Evolutionary conservation across 2,113 vertebrate genomes (phyloP).

Genomic region (Perca schrenkii): DNA sequence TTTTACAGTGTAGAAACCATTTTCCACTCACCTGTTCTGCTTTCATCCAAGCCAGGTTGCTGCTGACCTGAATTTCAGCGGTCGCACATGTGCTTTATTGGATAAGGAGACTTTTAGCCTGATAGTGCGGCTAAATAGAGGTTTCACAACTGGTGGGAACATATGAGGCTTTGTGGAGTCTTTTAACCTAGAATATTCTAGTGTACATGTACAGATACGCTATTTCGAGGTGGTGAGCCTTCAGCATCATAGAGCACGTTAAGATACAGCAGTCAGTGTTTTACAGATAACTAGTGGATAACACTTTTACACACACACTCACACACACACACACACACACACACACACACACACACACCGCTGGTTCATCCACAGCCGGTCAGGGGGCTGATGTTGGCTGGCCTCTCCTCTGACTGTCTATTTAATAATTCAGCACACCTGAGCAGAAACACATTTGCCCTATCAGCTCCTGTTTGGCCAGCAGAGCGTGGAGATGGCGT

Average conservation of each 20-base stretch:
- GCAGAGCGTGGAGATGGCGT: constrained; percentile 73
- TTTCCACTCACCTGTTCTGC: constrained; percentile 11
- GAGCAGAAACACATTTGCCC: constrained; percentile 83
- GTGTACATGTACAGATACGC: constrained; percentile 43
- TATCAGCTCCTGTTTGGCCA: constrained; percentile 80
- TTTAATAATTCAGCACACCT: constrained; percentile 85
- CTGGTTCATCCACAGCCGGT: constrained; percentile 59
- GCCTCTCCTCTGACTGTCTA: constrained; percentile 72
- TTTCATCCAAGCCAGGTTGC: neutral
- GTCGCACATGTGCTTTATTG: constrained; percentile 37
- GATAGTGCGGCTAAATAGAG: constrained; percentile 31
- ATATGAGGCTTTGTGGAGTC: constrained; percentile 38
- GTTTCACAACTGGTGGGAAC: constrained; percentile 42
- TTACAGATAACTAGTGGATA: constrained; percentile 23
- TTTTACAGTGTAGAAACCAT: neutral
- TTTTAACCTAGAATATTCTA: constrained; percentile 69
- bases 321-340: constrained; percentile 15
- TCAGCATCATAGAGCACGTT: constrained; percentile 40
- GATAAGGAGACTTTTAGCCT: constrained; percentile 38
- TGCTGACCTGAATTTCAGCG: constrained; percentile 43
- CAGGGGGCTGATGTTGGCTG: constrained; percentile 63
- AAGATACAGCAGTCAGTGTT: constrained; percentile 30
- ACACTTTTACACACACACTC: neutral
- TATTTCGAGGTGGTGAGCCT: constrained; percentile 39
- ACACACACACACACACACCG: constrained; percentile 18